Base-by-base conservation (phyloP, 2,113 vertebrate genomes). In the mouse (Mus musculus) region DNA sequence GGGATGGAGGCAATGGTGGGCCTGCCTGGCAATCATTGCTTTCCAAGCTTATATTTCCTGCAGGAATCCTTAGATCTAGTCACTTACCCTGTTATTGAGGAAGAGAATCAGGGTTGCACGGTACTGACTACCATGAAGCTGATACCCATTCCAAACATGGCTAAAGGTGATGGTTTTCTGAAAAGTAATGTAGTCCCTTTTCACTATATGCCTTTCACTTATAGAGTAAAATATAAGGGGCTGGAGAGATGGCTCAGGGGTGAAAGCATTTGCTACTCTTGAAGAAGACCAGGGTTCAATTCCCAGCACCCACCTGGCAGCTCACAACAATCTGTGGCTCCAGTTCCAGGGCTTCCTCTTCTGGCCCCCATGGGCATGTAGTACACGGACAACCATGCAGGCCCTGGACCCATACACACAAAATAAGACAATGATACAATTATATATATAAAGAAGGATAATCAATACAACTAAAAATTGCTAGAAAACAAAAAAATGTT, bases 161-260 rank as follows among this genome's bases (percentile, higher is more conserved):
- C 82, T 59, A 89, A 85, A 76, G 54, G 85, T 46, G 85, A 78
- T 72, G 19, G 49, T 87, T 92, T 92, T 80, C 61, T 93, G 78
- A 65, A 95, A 95, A 87, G 94, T 75, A 76, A 46, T n/a, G 26
- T 13, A 54, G 69, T 26, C 4, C 39, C 28, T 93, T 95, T 93
- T 91, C n/a, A 87, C 28, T 24, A 33, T 26, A 54, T 71, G 52
- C 19, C 46, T 52, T 94, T 84, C 76, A 33, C 42, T 33, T 95
- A 87, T 4, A 24, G 30, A 89, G 73, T 69, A 69, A 52, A 36
- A 10, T 65, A 6, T 36, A 52, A 69, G n/a, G 42, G 63, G 17
- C 42, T 67, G 9, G 22, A 86, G 28, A 36, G 63, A 67, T 42
- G 14, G 26, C 59, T 30, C 39, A 19, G 54, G 63, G 39, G 59